phyloP scores from a whole-genome alignment of 1,140 invertebrate species.

The Scylla paramamosain region DNA sequence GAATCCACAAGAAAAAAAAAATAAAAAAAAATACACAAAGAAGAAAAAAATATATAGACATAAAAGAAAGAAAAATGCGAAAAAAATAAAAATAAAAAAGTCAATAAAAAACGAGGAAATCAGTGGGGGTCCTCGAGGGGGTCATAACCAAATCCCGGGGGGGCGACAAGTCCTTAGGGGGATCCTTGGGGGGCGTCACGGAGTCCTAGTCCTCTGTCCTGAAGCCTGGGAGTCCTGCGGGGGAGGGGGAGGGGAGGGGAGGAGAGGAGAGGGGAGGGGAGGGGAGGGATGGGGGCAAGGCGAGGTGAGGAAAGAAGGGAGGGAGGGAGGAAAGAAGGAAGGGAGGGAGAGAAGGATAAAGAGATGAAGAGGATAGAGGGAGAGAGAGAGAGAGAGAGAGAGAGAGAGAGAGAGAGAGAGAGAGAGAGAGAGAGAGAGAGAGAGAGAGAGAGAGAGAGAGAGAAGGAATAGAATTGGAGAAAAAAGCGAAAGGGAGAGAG shows the following conservation, averaged over 20 bases:
- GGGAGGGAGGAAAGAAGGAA: not conserved
- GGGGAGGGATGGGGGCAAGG: not conserved
- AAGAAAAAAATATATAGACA: not conserved
- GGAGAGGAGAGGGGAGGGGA: not conserved
- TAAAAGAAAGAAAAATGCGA: not conserved
- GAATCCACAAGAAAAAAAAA: not conserved
- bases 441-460: not conserved
- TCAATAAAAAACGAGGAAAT: no score
- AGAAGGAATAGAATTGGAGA: no score
- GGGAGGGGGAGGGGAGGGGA: not conserved
- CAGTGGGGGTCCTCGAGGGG: not conserved
- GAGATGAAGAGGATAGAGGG: not conserved
- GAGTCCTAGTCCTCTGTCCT: not conserved
- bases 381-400: not conserved
- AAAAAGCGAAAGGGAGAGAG: not conserved
- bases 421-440: not conserved
- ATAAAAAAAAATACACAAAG: not conserved
- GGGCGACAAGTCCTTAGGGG: not conserved
- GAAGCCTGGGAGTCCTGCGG: not conserved
- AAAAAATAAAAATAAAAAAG: not conserved
- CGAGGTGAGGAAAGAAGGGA: no score
- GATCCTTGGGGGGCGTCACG: not conserved
- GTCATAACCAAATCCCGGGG: no score
- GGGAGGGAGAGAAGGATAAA: not conserved
- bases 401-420: not conserved